Evolutionary conservation across 2,113 vertebrate genomes (phyloP), one percentile per base, ranked within the genome.

Genomic region (Onychostruthus taczanowskii): DNA sequence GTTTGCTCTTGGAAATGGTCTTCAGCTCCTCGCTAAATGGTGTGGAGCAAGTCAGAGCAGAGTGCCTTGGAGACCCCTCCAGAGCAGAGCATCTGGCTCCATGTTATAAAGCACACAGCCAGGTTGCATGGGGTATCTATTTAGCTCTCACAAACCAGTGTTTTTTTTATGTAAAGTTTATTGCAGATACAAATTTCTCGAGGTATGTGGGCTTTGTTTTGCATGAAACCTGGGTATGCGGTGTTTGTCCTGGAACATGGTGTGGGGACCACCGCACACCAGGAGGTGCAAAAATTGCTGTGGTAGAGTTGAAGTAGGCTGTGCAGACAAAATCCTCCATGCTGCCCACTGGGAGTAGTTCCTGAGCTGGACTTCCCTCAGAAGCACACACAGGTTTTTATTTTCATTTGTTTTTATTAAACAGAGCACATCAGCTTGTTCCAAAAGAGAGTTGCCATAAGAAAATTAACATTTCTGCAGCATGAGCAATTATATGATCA

Each of bases 101-200:
- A 33, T 0, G 0, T 6, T 35, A 17, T 4, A 58, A 58, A 88
- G 24, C 46, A 69, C 37, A 24, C 8, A 43, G 8, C 46, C 50
- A n/a, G 1, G 2, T 11, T 83, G 24, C 0, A 0, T 14, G 6
- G 7, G 10, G 2, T 33, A 47, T 16, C 24, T 16, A 26, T 73
- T 30, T 10, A 90, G 22, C 31, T 30, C 50, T 30, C n/a, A 76
- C 13, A 7, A 26, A 39, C 2, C 46, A 6, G 11, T 13, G 3
- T 0, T 1, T 23, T 41, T 41, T 81, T 58, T 23, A 44, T 4
- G 10, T 19, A 35, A 7, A 39, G 6, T 77, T 81, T 53, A 43
- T 44, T 88, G 44, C 33, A 74, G 33, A 63, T 82, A 18, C 1
- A 68, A 13, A 68, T 55, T 87, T 84, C 39, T 55, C 4, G 4